These are phyloP conservation scores for Drosophila cyrtoloma DNA, from an alignment of 2,888 invertebrate species.

Conservation along the genomic window DNA sequence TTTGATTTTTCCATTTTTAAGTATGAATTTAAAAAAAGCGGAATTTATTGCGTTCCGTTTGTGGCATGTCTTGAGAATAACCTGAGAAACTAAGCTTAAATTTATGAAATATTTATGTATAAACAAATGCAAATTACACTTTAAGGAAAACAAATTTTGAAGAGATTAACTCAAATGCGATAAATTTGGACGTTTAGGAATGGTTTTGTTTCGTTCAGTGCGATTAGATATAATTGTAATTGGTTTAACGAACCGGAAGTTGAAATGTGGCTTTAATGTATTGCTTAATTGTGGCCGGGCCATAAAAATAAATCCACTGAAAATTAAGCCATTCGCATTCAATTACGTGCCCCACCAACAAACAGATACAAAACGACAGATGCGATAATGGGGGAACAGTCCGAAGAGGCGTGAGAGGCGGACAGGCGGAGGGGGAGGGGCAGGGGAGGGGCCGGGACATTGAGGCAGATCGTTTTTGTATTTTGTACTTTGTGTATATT, in stretches of 20 bases:
- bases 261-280: constrained; percentile 59
- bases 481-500: neutral
- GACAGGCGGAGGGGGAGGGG: too few relatives aligned
- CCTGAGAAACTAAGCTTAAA: neutral
- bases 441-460: neutral
- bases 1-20: neutral
- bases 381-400: neutral
- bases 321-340: constrained; percentile 75
- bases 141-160: neutral
- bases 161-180: neutral
- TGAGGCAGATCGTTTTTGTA: neutral
- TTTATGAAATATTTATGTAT: neutral
- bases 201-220: constrained; percentile 13
- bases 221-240: constrained; percentile 44
- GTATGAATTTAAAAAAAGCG: neutral
- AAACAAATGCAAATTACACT: neutral
- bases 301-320: constrained; percentile 62
- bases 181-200: constrained; percentile 18
- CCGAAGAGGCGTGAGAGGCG: neutral
- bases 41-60: neutral
- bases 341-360: constrained; percentile 65
- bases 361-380: constrained; percentile 9
- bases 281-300: constrained; percentile 67
- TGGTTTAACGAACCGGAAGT: constrained; percentile 60
- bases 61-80: neutral